phyloP scores from a whole-genome alignment of 2,888 invertebrate genomes.

The Macrosiphum euphorbiae region DNA sequence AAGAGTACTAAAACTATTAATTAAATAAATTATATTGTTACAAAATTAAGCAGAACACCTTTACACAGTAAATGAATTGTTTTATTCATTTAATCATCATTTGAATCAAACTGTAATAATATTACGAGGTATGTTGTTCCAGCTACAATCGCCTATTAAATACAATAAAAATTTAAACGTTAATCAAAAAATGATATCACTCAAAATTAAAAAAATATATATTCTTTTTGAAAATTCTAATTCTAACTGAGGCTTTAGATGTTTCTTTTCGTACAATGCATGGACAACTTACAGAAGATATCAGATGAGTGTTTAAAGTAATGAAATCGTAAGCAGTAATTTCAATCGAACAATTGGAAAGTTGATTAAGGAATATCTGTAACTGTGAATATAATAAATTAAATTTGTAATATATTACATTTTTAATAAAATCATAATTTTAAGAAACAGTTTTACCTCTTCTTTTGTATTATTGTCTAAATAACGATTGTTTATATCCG shows the following conservation, averaged over 20 bases:
- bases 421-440: not conserved
- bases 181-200: not conserved
- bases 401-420: not conserved
- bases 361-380: constrained; percentile 69
- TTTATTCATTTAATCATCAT: not conserved
- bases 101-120: constrained; percentile 66
- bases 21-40: not conserved
- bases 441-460: constrained; percentile 64
- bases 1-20: not conserved
- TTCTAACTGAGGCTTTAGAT: not conserved
- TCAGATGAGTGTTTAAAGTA: constrained; percentile 68
- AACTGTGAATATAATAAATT: constrained; percentile 68
- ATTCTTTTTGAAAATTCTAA: not conserved
- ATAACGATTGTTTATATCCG: constrained; percentile 66
- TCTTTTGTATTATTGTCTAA: constrained; percentile 66
- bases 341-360: constrained; percentile 68
- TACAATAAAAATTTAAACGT: not conserved
- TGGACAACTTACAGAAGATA: constrained; percentile 69
- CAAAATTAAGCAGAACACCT: not conserved
- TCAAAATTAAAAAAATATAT: not conserved
- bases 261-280: not conserved
- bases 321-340: constrained; percentile 69
- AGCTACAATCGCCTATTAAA: constrained; percentile 65
- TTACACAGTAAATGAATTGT: not conserved
- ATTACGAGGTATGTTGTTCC: constrained; percentile 67